Evolutionary conservation across 64 coral and sea anemone genomes (phyloP).

Genomic region (Trachythela sp.): DNA sequence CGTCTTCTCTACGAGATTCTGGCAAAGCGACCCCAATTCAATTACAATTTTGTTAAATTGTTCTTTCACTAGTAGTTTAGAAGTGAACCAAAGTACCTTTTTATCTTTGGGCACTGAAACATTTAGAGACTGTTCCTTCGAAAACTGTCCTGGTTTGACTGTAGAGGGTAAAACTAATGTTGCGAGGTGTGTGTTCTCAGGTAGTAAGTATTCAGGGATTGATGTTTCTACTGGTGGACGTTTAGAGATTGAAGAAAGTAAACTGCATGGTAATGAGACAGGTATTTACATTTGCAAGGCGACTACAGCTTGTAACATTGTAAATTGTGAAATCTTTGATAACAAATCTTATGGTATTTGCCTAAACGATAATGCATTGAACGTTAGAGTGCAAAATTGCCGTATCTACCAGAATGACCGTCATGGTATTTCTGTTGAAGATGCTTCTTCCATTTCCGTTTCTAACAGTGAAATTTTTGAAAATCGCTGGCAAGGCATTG

Average conservation of each 20-base stretch:
- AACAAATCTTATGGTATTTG: neutral
- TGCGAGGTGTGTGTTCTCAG: too few relatives aligned
- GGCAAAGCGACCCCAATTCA: neutral
- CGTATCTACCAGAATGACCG: neutral
- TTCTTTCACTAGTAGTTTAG: neutral
- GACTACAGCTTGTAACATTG: neutral
- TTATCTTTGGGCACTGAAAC: neutral
- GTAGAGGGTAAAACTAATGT: neutral
- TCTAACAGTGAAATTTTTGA: neutral
- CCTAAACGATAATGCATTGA: neutral
- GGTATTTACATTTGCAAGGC: neutral
- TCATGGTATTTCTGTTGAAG: neutral
- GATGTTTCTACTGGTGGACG: neutral
- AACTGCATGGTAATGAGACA: neutral
- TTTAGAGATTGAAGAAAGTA: neutral
- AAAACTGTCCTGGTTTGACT: neutral
- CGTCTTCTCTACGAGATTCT: neutral
- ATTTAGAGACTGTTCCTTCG: neutral
- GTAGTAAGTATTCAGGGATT: neutral
- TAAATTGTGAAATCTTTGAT: neutral
- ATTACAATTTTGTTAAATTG: too few relatives aligned
- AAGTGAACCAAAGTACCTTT: neutral
- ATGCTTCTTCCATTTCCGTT: neutral
- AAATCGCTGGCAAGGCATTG: neutral
- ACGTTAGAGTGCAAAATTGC: neutral